Conservation (phyloP, 2,113 vertebrate genomes). For the Rhipidura dahli region DNA sequence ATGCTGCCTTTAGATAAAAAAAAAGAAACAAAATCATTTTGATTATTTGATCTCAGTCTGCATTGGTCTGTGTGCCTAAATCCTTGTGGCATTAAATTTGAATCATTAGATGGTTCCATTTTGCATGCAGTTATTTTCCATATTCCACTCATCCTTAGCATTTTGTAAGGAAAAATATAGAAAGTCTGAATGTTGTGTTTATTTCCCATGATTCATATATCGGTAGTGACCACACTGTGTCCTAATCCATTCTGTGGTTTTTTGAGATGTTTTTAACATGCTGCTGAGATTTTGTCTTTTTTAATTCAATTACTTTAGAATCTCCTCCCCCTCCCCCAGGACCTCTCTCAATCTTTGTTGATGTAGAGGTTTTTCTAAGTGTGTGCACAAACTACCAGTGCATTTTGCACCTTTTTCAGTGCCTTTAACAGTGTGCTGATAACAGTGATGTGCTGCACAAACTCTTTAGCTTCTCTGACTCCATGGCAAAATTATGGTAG, state of each 20-base stretch:
- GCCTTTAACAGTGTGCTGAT: neutral
- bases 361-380: neutral
- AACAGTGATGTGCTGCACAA: neutral
- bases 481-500: neutral
- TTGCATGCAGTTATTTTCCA: neutral
- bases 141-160: neutral
- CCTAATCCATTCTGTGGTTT: neutral
- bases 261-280: neutral
- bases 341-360: neutral
- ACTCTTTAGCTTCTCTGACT: neutral
- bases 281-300: neutral
- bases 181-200: neutral
- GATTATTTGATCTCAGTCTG: neutral
- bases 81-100: neutral
- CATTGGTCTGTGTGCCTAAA: neutral
- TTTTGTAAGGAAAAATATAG: neutral
- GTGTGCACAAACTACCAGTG: neutral
- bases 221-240: neutral
- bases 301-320: neutral
- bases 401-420: neutral
- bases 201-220: neutral
- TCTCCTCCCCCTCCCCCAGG: fast-evolving
- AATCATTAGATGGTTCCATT: neutral
- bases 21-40: neutral
- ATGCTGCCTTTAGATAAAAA: neutral